Conservation (phyloP, 2,797 vertebrate species). For the Coluber constrictor region DNA sequence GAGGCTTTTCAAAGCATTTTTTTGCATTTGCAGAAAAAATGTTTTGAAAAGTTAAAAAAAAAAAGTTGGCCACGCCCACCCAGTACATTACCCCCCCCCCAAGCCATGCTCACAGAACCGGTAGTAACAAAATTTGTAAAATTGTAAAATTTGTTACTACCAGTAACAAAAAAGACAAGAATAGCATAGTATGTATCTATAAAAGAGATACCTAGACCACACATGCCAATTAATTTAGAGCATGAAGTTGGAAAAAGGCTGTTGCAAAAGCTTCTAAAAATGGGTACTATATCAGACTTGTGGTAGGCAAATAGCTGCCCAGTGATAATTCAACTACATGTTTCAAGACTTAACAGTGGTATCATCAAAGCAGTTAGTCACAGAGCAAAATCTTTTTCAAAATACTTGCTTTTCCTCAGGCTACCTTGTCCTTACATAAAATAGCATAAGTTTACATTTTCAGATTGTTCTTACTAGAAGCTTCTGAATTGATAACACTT, state of each 20-base stretch:
- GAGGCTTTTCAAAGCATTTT: no score
- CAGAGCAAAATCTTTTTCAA: neutral
- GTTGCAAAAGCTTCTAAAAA: neutral
- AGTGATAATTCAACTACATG: neutral
- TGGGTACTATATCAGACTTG: neutral
- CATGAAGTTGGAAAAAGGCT: neutral
- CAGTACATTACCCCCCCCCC: no score
- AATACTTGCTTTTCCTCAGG: neutral
- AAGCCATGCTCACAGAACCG: no score
- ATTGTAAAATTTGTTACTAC: no score
- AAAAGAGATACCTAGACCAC: neutral
- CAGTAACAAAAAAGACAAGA: neutral
- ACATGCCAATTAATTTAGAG: neutral
- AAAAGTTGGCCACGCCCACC: no score
- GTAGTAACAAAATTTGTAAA: no score
- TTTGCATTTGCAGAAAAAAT: no score
- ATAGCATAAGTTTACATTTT: neutral
- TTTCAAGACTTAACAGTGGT: neutral
- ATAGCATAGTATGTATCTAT: neutral
- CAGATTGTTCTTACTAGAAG: neutral
- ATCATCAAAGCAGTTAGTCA: neutral
- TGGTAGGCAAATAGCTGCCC: no score
- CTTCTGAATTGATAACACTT: neutral
- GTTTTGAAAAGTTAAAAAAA: no score
- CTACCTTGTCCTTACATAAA: neutral